Evolutionary conservation across 2,888 invertebrate genomes (phyloP), one percentile per base, ranked within the genome.

Genomic region (Drosophila cyrtoloma): DNA sequence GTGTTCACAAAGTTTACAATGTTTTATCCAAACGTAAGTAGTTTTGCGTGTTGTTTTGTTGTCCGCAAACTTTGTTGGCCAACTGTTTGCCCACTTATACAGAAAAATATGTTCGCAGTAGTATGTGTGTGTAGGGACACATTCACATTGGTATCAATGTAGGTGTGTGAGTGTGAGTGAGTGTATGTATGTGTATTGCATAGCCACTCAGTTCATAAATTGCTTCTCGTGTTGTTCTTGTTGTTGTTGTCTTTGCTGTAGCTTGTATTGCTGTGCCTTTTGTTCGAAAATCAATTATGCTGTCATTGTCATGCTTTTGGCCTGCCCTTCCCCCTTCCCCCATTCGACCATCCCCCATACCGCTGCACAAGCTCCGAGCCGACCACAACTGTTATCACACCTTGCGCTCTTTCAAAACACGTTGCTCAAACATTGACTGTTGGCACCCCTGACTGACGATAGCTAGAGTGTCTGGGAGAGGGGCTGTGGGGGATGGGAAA

Each of bases 281-380:
- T 90, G 91, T 89, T 91, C 79, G 89, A 89, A 90, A 87, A 87
- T 87, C 87, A 87, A 87, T 87, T 87, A 91, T 91, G 91, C 90
- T 87, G 87, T 87, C 87, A 91, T 87, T 87, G 91, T 91, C 87
- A 91, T 87, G 89, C 89, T 83, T 91, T 81, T 85, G 88, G 87
- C 86, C 86, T 76, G 64, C 42, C 51, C 47, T 32, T 52, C 28
- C 26, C 59, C 59, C 47, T 35, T 2, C 26, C 22, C 44, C 22
- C 19, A 26, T 7, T 16, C 50, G 4, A 5, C 10, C 10, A n/a
- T 42, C n/a, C 42, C 14, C 9, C 22, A 22, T 19, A 12, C 37
- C 32, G 7, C 32, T 37, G 52, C 26, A 62, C 39, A 67, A 52
- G 33, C 42, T 37, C 39, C n/a, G 52, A 66, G 67, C 60, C 63